phyloP scores from a whole-genome alignment of 2,888 invertebrate species.

The Plebejus argus region DNA sequence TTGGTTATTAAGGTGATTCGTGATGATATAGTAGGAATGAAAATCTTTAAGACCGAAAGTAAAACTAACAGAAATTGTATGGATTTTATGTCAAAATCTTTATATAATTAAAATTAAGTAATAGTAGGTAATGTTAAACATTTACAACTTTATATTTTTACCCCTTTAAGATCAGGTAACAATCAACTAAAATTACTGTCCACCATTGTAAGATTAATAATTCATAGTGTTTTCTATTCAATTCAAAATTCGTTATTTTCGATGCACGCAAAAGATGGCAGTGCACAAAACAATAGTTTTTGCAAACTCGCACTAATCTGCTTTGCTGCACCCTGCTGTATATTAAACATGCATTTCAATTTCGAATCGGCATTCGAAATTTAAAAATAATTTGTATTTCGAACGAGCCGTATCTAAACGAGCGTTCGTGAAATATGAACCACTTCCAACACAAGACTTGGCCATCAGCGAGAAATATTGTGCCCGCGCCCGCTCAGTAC shows the following conservation, averaged over 20 bases:
- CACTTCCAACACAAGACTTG: constrained; percentile 23
- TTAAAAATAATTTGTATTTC: constrained; percentile 19
- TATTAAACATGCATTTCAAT: constrained; percentile 28
- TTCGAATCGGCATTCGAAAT: constrained; percentile 15
- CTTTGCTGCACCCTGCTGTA: not conserved
- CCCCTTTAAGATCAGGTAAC: too few relatives aligned
- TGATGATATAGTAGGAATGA: too few relatives aligned
- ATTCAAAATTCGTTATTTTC: not conserved
- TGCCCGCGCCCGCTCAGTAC: not conserved
- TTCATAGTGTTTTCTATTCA: too few relatives aligned
- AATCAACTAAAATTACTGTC: too few relatives aligned
- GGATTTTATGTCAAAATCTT: too few relatives aligned
- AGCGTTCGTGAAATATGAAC: constrained; percentile 24
- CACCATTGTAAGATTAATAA: too few relatives aligned
- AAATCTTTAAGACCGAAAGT: too few relatives aligned
- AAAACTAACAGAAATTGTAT: too few relatives aligned
- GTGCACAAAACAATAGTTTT: not conserved
- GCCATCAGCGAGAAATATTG: constrained; percentile 23
- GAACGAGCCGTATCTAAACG: constrained; percentile 19
- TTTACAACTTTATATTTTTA: too few relatives aligned
- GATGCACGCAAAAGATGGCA: not conserved
- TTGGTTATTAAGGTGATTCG: too few relatives aligned
- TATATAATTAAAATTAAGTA: too few relatives aligned
- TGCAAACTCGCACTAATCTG: not conserved
- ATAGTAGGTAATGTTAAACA: too few relatives aligned